Evolutionary conservation across 2,888 invertebrate genomes (phyloP), one percentile per base, ranked within the genome.

Genomic region (Drosophila anomalata): DNA sequence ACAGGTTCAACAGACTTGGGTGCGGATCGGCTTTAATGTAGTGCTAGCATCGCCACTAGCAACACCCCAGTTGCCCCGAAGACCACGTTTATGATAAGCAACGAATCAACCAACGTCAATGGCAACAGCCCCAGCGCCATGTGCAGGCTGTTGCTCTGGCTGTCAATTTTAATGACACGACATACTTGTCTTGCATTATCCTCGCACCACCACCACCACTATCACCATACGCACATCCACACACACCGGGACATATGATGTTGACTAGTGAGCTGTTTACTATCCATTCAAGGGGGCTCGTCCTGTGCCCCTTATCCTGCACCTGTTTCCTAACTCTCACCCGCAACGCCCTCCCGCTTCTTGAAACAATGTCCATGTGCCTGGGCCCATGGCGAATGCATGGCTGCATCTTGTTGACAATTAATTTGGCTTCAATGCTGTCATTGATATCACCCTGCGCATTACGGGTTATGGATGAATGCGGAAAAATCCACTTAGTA

Each of bases 131-230:
- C 73, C 67, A 82, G 75, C 77, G 70, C 69, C 81, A 83, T 79
- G 69, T 83, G 81, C 36, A 63, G 68, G 63, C 75, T 58, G 77
- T 63, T 44, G 53, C 79, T 54, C 73, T 53, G 42, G 33, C 81
- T 86, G 84, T 81, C 81, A 86, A 57, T 81, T 83, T 86, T 80
- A 81, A 86, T 81, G 81, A 76, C 76, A 76, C 80, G 65, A 54
- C 69, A 57, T 63, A 77, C 68, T 70, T 75, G 61, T 58, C 50
- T 26, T 72, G 62, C 55, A 69, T 54, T 69, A 54, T 61, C 44
- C 44, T 41, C 20, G 41, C 44, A 11, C 50, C 8, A 31, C 29
- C 26, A 26, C 26, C 29, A 29, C 50, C 12, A 31, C 29, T 6
- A 29, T 8, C 29, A 29, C 29, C 29, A 36, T 29, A 22, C 47